phyloP scores from a whole-genome alignment of 2,797 vertebrate genomes.

The Sebastolobus alascanus region DNA sequence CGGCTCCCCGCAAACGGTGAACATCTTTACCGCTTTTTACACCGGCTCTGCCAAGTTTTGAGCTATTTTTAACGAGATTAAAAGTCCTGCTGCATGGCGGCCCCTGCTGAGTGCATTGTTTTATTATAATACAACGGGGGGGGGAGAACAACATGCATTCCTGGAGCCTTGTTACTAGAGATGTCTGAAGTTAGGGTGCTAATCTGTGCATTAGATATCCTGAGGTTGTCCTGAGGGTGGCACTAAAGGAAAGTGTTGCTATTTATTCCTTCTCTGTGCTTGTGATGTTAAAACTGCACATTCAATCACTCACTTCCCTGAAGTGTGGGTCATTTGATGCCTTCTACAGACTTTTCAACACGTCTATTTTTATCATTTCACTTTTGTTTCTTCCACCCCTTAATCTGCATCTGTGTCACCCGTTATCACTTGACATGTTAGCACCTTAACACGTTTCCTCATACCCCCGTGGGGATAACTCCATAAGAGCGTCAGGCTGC shows the following conservation, averaged over 20 bases:
- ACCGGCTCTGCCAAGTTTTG: conserved; percentile 7
- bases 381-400: conserved; percentile 25
- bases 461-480: neutral
- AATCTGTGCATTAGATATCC: neutral
- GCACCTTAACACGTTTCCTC: conserved; percentile 17
- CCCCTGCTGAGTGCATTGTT: neutral
- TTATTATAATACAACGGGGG: neutral
- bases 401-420: conserved; percentile 37
- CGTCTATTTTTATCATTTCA: conserved; percentile 51
- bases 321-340: neutral
- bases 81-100: neutral
- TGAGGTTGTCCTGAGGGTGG: neutral
- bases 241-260: neutral
- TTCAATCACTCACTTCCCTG: neutral
- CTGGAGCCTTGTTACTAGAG: neutral
- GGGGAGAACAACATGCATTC: neutral
- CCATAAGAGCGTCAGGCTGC: neutral
- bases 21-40: conserved; percentile 17
- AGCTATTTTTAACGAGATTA: conserved; percentile 47
- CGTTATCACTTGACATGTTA: conserved; percentile 48
- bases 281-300: neutral
- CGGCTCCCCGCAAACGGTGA: neutral
- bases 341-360: conserved; percentile 13
- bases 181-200: neutral
- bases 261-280: neutral